A percentile compares a stretch with the other conserved stretches of the same genome.
Conservation (phyloP, 2,797 vertebrate species). For the Acanthopagrus latus region DNA sequence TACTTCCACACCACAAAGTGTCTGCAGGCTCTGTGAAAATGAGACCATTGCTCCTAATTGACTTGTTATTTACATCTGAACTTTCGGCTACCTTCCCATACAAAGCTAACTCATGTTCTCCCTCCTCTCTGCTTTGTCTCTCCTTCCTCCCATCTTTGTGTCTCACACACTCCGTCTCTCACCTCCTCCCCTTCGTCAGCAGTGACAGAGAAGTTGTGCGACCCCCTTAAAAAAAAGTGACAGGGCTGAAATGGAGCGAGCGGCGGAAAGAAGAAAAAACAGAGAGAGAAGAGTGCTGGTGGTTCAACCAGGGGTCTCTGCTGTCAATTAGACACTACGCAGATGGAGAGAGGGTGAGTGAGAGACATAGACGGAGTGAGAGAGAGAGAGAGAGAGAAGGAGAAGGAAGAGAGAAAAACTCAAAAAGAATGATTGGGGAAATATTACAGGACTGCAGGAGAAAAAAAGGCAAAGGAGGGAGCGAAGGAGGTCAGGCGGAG, state of each 20-base stretch:
- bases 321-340: constrained; percentile 80
- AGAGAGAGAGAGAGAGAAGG: constrained; percentile 44
- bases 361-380: constrained; percentile 53
- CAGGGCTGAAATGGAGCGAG: constrained; percentile 58
- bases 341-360: constrained; percentile 65
- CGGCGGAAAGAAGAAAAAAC: constrained; percentile 3
- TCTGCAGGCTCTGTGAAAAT: no score
- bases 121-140: neutral
- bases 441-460: constrained; percentile 70
- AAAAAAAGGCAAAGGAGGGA: constrained; percentile 50
- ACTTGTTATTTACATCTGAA: constrained; percentile 31
- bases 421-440: constrained; percentile 75
- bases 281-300: constrained; percentile 48
- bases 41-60: neutral
- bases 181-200: constrained; percentile 11
- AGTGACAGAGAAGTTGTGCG: constrained; percentile 52
- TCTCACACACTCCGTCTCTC: neutral
- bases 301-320: constrained; percentile 81
- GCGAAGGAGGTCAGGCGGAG: constrained; percentile 76
- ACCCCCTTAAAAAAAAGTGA: constrained; percentile 45
- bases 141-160: neutral
- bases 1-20: no score
- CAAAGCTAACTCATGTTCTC: constrained; percentile 3
- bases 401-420: constrained; percentile 64
- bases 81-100: constrained; percentile 21